Conservation (phyloP, 1,140 invertebrate genomes). For the Cyphomyrmex costatus region DNA sequence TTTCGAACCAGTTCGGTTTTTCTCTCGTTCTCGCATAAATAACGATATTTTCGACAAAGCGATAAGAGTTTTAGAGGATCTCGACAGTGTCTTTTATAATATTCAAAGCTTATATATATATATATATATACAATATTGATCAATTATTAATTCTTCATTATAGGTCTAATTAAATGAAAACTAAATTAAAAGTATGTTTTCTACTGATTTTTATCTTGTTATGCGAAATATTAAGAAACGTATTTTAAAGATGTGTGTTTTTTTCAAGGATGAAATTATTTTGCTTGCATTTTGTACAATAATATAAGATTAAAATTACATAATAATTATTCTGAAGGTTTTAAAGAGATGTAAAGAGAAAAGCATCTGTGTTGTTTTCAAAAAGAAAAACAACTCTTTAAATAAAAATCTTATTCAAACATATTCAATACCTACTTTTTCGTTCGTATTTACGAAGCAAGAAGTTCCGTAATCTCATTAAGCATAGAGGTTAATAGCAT, state of each 20-base stretch:
- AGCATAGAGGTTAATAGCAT: constrained; percentile 33
- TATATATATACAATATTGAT: no score
- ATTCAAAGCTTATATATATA: neutral
- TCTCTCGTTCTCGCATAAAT: neutral
- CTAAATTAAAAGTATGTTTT: no score
- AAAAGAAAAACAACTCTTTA: neutral
- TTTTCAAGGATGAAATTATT: neutral
- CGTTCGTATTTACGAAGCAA: neutral
- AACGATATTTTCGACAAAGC: neutral
- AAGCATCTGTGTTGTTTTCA: neutral
- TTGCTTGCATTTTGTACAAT: neutral
- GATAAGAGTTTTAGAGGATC: neutral
- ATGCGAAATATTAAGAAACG: neutral
- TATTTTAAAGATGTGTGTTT: neutral
- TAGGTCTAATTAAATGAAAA: neutral
- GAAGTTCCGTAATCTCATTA: constrained; percentile 1
- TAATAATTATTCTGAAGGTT: neutral
- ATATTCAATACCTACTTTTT: neutral
- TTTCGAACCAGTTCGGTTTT: neutral
- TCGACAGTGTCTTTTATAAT: neutral
- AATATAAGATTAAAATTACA: neutral
- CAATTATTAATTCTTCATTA: no score
- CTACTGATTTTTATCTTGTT: neutral
- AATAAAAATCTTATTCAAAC: neutral
- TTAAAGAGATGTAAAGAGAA: neutral